A percentile compares a stretch with the other conserved stretches of the same genome.
These are phyloP conservation scores for Crocallis elinguaria DNA, from an alignment of 2,888 invertebrate genomes.

Conservation along the genomic window DNA sequence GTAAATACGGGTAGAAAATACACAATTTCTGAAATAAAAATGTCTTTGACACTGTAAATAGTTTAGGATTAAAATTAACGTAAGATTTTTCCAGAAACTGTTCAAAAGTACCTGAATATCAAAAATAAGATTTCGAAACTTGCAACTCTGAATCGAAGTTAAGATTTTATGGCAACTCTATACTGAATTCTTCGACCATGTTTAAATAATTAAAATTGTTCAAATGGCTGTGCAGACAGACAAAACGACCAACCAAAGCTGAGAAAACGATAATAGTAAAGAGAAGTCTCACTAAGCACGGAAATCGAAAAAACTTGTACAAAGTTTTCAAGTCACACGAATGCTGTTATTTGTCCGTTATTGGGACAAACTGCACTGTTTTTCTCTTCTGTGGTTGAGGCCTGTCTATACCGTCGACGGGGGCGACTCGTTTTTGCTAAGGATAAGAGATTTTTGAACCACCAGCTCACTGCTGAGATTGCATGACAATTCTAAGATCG, in stretches of 20 bases:
- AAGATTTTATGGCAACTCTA: constrained; percentile 30
- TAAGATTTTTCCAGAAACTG: constrained; percentile 21
- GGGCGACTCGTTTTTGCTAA: background rate
- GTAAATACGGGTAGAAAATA: constrained; percentile 23
- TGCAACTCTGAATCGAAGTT: constrained; percentile 14
- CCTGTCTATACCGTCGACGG: background rate
- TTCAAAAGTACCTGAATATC: constrained; percentile 26
- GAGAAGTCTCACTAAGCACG: no score
- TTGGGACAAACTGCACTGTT: background rate
- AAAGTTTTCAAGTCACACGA: no score
- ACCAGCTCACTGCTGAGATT: no score
- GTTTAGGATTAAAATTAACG: constrained; percentile 16
- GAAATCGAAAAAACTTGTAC: no score
- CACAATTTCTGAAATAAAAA: constrained; percentile 1
- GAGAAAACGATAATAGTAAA: no score
- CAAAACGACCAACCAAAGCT: background rate
- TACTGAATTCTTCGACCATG: constrained; percentile 2
- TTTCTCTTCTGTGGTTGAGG: background rate
- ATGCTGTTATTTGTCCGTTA: no score
- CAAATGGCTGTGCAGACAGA: background rate
- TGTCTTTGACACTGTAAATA: constrained; percentile 17
- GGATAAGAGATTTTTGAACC: no score
- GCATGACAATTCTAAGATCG: no score
- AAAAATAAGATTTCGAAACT: constrained; percentile 20
- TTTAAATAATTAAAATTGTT: constrained; percentile 6